These are phyloP conservation scores for Fragum fragum DNA, from an alignment of 2,888 invertebrate genomes.

Conservation along the genomic window DNA sequence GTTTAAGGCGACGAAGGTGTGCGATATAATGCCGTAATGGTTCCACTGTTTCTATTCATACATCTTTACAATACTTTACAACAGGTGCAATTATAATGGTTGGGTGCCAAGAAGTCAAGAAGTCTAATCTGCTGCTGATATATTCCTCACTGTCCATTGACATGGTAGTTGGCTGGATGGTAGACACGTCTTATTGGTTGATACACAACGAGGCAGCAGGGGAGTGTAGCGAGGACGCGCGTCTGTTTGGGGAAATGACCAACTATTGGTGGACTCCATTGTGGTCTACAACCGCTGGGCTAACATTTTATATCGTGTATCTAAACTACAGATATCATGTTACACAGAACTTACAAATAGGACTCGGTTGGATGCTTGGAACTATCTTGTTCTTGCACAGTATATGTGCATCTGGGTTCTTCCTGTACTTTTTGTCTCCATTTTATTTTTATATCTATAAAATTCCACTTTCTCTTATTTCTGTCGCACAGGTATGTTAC, in stretches of 20 bases:
- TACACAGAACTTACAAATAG: neutral
- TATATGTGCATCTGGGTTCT: neutral
- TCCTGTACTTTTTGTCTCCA: conserved; percentile 13
- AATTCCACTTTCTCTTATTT: neutral
- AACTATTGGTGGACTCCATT: conserved; percentile 12
- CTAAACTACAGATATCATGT: neutral
- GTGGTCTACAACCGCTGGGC: neutral
- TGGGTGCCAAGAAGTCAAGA: neutral
- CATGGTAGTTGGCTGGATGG: neutral
- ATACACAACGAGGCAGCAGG: conserved; percentile 7
- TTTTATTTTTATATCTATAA: neutral
- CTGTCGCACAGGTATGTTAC: neutral
- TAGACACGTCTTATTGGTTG: neutral
- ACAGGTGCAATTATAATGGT: neutral
- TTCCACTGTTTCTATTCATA: too few species aligned
- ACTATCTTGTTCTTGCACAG: neutral
- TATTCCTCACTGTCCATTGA: neutral
- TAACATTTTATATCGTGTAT: neutral
- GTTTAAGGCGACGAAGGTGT: too few species aligned
- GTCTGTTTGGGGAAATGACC: neutral
- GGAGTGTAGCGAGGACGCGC: neutral
- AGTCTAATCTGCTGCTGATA: neutral
- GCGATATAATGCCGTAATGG: too few species aligned
- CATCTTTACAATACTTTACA: too few species aligned
- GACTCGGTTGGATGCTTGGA: neutral